phyloP scores from a whole-genome alignment of 2,888 invertebrate species.

The Darwinula stevensoni region DNA sequence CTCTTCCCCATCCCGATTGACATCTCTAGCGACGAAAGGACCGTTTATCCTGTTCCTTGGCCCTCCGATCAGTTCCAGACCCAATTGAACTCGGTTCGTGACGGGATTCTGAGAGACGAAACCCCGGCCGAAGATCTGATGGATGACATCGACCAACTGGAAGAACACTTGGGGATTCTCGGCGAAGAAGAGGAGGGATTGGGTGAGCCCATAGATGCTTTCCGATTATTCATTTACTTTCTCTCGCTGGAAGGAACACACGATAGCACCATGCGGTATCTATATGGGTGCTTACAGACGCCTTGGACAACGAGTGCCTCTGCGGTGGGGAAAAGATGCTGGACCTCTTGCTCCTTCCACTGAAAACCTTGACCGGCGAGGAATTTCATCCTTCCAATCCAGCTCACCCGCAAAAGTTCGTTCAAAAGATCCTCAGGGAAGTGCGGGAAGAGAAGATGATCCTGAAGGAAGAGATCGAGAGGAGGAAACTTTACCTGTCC shows the following conservation, averaged over 20 bases:
- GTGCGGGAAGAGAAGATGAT: too few relatives aligned
- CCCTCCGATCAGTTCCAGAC: too few relatives aligned
- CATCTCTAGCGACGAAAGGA: too few relatives aligned
- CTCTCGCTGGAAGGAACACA: too few relatives aligned
- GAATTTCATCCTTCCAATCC: constrained; percentile 30
- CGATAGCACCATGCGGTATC: too few relatives aligned
- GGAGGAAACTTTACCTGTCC: constrained; percentile 41
- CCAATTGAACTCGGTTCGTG: too few relatives aligned
- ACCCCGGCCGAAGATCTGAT: constrained; percentile 8
- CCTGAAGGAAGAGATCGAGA: too few relatives aligned
- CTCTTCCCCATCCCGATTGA: too few relatives aligned
- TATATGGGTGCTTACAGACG: too few relatives aligned
- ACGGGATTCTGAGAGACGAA: too few relatives aligned
- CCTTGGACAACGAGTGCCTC: constrained; percentile 31
- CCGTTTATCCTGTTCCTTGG: too few relatives aligned
- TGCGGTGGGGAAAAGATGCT: constrained; percentile 44
- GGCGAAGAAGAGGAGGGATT: constrained; percentile 15
- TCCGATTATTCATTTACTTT: constrained; percentile 4
- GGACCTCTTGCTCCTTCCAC: constrained; percentile 42
- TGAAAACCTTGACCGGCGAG: constrained; percentile 42
- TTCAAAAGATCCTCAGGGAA: too few relatives aligned
- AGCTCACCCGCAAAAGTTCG: constrained; percentile 34
- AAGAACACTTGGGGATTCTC: constrained; percentile 8
- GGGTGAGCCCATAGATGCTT: constrained; percentile 11
- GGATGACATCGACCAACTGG: constrained; percentile 9